phyloP scores from a whole-genome alignment of 30 jellyfish, hydroid and myxozoan species.

The Aurelia sp. region DNA sequence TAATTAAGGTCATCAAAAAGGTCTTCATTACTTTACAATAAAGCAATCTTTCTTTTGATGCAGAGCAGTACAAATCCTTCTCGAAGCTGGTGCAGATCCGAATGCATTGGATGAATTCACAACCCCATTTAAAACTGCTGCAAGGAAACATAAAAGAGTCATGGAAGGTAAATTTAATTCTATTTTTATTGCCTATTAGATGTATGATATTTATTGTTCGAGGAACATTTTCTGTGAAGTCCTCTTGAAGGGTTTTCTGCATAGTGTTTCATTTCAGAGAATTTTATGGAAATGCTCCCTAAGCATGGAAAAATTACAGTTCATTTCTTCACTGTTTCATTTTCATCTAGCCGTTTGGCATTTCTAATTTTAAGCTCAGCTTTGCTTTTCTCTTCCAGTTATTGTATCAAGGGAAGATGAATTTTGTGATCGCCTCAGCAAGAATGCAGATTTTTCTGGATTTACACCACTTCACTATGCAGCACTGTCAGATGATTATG shows the following conservation, averaged over 20 bases:
- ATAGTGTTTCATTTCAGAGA: no score
- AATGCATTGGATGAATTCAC: constrained; percentile 84
- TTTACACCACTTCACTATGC: constrained; percentile 99
- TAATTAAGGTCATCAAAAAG: no score
- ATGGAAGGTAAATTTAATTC: constrained; percentile 74
- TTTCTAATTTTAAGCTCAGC: no score
- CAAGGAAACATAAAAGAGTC: constrained; percentile 75
- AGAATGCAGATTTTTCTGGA: constrained; percentile 93
- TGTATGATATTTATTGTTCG: background rate
- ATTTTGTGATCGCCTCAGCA: constrained; percentile 63
- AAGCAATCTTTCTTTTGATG: background rate
- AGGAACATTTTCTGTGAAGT: background rate
- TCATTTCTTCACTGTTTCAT: no score
- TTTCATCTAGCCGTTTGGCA: no score
- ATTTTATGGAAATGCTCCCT: no score
- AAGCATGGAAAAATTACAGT: no score
- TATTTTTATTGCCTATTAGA: background rate
- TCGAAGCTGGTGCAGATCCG: constrained; percentile 94
- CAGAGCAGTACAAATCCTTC: constrained; percentile 79
- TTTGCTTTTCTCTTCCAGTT: constrained; percentile 23
- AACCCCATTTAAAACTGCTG: constrained; percentile 84
- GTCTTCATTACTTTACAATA: no score
- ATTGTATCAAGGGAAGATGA: constrained; percentile 77
- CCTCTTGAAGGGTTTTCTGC: no score
- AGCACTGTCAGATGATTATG: constrained; percentile 88